Evolutionary conservation across 2,113 vertebrate genomes (phyloP).

Genomic region (Platysteira castanea): DNA sequence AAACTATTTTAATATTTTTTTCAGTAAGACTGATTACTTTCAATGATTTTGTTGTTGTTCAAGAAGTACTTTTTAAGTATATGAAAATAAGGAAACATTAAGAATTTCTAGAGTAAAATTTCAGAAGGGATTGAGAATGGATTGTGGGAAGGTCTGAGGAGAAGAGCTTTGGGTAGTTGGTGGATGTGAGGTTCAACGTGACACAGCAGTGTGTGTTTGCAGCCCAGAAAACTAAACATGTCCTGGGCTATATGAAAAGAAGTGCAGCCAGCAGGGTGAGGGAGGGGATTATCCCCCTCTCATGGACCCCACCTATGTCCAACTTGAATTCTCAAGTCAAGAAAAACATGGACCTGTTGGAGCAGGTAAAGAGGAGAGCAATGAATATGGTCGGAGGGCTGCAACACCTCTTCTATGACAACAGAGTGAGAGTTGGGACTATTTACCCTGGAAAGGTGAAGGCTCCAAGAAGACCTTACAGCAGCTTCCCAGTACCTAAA

Average conservation of each 20-base stretch:
- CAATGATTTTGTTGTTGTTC: neutral
- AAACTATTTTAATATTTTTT: neutral
- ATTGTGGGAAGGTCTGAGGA: neutral
- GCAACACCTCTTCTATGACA: neutral
- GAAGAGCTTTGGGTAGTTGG: neutral
- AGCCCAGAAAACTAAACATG: neutral
- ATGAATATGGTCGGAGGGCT: neutral
- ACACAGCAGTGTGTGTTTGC: neutral
- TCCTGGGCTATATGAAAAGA: neutral
- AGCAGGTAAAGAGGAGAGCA: neutral
- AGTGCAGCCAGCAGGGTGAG: fast-evolving
- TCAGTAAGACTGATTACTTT: neutral
- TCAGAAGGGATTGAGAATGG: neutral
- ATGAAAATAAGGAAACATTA: neutral
- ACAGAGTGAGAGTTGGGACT: neutral
- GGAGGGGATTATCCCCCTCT: neutral
- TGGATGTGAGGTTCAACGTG: neutral
- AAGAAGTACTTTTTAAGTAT: neutral
- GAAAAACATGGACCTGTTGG: neutral
- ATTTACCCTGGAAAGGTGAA: neutral
- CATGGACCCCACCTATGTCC: fast-evolving
- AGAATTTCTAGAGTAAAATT: neutral
- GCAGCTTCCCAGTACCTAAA: neutral
- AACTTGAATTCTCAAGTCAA: neutral
- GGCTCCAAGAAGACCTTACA: neutral